These are phyloP conservation scores for Seriola aureovittata DNA, from an alignment of 2,113 vertebrate genomes.

Conservation along the genomic window DNA sequence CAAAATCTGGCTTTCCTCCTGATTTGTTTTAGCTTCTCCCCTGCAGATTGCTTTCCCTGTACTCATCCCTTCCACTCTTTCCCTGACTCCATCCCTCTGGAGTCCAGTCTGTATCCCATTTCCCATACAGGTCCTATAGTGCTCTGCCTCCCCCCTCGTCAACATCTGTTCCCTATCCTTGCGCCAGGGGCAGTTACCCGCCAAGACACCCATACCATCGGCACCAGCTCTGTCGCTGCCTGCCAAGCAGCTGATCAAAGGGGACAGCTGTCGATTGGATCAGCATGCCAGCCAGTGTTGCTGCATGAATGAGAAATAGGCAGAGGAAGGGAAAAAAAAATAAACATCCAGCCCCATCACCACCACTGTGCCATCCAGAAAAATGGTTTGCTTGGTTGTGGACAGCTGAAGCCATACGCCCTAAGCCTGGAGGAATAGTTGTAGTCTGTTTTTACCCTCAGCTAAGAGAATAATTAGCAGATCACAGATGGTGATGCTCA, in stretches of 20 bases:
- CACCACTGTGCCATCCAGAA: constrained; percentile 11
- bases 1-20: constrained; percentile 16
- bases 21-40: constrained; percentile 25
- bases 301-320: constrained; percentile 59
- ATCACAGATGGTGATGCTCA: constrained; percentile 51
- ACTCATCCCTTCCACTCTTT: constrained; percentile 15
- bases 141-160: constrained; percentile 20
- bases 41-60: constrained; percentile 22
- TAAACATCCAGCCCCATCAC: constrained; percentile 35
- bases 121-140: constrained; percentile 31
- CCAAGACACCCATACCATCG: constrained; percentile 54
- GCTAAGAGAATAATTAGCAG: constrained; percentile 48
- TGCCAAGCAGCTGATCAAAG: constrained; percentile 79
- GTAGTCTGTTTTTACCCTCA: constrained; percentile 17
- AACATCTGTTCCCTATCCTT: constrained; percentile 72
- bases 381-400: constrained; percentile 8
- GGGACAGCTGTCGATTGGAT: constrained; percentile 66
- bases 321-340: constrained; percentile 18
- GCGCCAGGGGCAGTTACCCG: constrained; percentile 61
- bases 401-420: constrained; percentile 33
- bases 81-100: constrained; percentile 27
- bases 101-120: constrained; percentile 12
- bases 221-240: constrained; percentile 32
- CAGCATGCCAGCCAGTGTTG: constrained; percentile 42
- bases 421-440: constrained; percentile 17